Conservation (phyloP, 1,140 invertebrate genomes). For the Nebria ingens region DNA sequence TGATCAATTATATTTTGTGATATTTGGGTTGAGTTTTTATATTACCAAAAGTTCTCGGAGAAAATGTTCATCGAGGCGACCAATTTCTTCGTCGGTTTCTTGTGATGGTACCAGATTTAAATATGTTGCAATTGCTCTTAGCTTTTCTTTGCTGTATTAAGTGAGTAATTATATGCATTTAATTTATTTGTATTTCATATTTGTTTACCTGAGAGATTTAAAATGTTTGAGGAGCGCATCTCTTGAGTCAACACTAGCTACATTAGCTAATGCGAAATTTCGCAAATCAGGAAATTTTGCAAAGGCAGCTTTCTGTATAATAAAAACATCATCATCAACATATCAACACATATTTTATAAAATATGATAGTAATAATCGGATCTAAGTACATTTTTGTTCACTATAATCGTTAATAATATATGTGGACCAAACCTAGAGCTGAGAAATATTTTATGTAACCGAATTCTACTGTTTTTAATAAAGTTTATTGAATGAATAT, state of each 20-base stretch:
- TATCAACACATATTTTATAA: too few relatives aligned
- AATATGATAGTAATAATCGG: too few relatives aligned
- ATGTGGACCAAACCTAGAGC: too few relatives aligned
- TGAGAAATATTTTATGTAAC: too few relatives aligned
- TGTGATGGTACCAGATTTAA: slow-evolving; percentile 74
- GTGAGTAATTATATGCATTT: neutral
- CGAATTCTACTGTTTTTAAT: too few relatives aligned
- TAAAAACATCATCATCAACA: slow-evolving; percentile 19
- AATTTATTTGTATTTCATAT: neutral
- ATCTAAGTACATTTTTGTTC: too few relatives aligned
- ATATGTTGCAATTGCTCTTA: slow-evolving; percentile 76
- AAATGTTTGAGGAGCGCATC: slow-evolving; percentile 82
- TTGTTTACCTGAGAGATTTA: slow-evolving; percentile 50
- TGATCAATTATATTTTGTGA: neutral
- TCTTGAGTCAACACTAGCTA: slow-evolving; percentile 86
- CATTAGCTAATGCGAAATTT: slow-evolving; percentile 85
- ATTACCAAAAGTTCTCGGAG: slow-evolving; percentile 74
- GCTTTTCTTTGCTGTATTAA: slow-evolving; percentile 54
- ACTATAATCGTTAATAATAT: too few relatives aligned
- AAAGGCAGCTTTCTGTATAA: slow-evolving; percentile 78
- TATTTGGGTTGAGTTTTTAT: slow-evolving; percentile 1
- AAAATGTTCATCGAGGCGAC: slow-evolving; percentile 66
- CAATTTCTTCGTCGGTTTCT: slow-evolving; percentile 50
- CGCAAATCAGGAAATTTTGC: slow-evolving; percentile 80
- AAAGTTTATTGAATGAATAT: too few relatives aligned